Percentiles rank a stretch among this genome's conserved stretches.
phyloP scores from a whole-genome alignment of 2,113 vertebrate genomes.

The Psophia crepitans region DNA sequence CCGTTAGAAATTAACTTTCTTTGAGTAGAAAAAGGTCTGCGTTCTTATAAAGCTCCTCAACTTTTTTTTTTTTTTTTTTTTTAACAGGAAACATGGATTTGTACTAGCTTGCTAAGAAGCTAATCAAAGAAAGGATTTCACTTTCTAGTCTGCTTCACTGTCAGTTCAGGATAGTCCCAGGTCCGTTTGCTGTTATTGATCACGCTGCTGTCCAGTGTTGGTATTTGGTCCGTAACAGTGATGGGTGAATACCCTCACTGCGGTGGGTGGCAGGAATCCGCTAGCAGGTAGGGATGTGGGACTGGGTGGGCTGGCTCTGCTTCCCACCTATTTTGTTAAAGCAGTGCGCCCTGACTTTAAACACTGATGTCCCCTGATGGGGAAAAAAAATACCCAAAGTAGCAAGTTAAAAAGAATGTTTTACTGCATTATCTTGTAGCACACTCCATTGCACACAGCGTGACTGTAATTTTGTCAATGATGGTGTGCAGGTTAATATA shows the following conservation, averaged over 20 bases:
- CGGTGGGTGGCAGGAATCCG: background rate
- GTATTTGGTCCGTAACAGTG: background rate
- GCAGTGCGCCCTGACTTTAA: background rate
- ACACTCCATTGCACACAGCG: background rate
- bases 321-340: background rate
- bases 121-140: background rate
- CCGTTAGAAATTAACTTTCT: background rate
- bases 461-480: background rate
- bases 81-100: background rate
- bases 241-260: background rate
- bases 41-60: background rate
- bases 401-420: background rate
- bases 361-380: background rate
- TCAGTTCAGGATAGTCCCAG: background rate
- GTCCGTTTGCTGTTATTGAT: background rate
- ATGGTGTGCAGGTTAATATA: background rate
- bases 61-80: background rate
- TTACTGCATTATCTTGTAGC: background rate
- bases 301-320: background rate
- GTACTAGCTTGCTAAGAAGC: background rate
- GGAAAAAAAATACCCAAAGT: fast-evolving
- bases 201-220: background rate
- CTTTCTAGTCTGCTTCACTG: background rate
- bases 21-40: background rate
- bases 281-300: background rate